Evolutionary conservation across 2,888 invertebrate genomes (phyloP), one percentile per base, ranked within the genome.

Genomic region (Drosophila eohydei): DNA sequence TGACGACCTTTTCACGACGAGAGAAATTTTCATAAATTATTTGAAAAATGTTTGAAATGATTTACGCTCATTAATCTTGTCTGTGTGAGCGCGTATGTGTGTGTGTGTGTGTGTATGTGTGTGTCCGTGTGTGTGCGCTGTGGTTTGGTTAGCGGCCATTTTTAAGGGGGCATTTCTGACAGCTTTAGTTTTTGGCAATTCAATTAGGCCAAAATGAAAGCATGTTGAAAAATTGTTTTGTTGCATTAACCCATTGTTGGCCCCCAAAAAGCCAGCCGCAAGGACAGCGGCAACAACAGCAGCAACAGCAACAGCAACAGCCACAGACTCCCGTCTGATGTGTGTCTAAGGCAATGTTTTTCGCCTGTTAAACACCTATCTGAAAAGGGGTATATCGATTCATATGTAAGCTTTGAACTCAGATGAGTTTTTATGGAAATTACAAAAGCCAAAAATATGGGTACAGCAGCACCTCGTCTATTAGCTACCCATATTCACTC

Each of bases 171-270:
- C 64, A 80, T 80, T 77, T 80, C 77, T 79, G 78, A 79, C 78
- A 79, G 78, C 80, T 73, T 79, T 80, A 79, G 80, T 79, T 79
- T 79, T 70, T 79, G 80, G 78, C 80, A 79, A 79, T 79, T 79
- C 78, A 79, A 79, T 79, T 79, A 80, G 77, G 80, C 77, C 78
- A 79, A 80, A 76, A 70, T 80, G 77, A 79, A 80, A 79, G 76
- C 73, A 73, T 64, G 73, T 76, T 79, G 78, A 79, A 80, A 80
- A 79, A 79, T 79, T 80, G 73, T 75, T 79, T 72, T 79, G 75
- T 66, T 79, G 78, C 79, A 79, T 78, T 78, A 78, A 78, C 78
- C 79, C 78, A 78, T 78, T 78, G 75, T 71, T 78, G 74, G 40
- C 70, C 55, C 68, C 50, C 52, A 34, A 52, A 44, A 16, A 16